Base-by-base conservation (phyloP, 2,797 vertebrate species). In the Tadarida brasiliensis region DNA sequence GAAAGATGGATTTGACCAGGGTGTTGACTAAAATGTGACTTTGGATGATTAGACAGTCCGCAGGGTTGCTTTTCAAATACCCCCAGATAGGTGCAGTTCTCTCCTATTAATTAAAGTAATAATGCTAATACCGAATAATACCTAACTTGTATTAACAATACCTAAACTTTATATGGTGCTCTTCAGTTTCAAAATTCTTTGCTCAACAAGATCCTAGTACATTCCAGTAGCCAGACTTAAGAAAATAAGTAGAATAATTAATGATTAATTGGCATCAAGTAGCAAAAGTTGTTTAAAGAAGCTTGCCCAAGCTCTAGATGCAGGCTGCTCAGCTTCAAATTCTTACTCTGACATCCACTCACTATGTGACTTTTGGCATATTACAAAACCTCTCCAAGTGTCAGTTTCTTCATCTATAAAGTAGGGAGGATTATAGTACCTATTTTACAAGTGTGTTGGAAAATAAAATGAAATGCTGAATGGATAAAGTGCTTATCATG, bases 391-490 rank as follows among this genome's bases (percentile, higher is more conserved):
- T 54, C 49, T 26, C 5, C 11, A 24, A 15, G 35, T 51, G 30
- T 95, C 77, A 87, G 35, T 92, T 78, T 91, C n/a, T 95, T 94
- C 35, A 63, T 94, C 57, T 91, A 12, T 94, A 70, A 88, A 86
- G 65, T 44, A 63, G n/a, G 19, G 5, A 59, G 51, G 59, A 39
- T 87, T 88, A 85, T 2, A 80, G 28, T 93, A 54, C 57, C 61
- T 94, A 10, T 47, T 35, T 93, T 91, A 65, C 30, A 87, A 71
- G 20, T 73, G 61, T 92, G 54, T 77, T 47, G 14, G 76, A 44
- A 96, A 77, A n/a, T 90, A 70, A 68, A 70, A 91, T 88, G 59
- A 94, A 92, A 94, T 90, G 68, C 74, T 78, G 39, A 91, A 71
- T 70, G 57, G 81, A 63, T 74, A 81, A 85, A 94, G 7, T 92